Evolutionary conservation across 2,113 vertebrate genomes (phyloP), one percentile per base, ranked within the genome.

Genomic region (Scomber colias): DNA sequence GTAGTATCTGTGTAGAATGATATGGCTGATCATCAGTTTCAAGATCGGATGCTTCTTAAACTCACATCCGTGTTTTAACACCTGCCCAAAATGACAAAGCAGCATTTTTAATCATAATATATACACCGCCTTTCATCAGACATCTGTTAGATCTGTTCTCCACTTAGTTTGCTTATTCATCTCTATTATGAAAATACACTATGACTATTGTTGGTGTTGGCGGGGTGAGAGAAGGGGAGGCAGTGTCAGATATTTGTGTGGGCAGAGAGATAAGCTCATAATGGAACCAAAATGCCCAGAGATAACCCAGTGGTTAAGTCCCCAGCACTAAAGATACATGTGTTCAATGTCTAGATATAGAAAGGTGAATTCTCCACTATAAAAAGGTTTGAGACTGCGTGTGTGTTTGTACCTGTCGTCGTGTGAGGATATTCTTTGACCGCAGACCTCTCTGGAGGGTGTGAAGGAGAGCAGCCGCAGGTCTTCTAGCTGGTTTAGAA

Each of bases 401-500:
- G 31, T 31, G 12, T 11, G 27, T 27, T 3, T 27, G 44, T 90
- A 99, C 98, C 98, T 97, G 95, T 99, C 98, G 13, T 99, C 98
- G 30, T 99, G 98, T 56, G 98, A 95, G n/a, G 95, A 95, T 85
- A 99, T 99, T 92, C 97, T 96, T 90, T 96, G 94, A 81, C 98
- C 98, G 85, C 97, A 96, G 78, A 99, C 97, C 89, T 98, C 96
- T 90, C 98, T 96, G 67, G 98, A 97, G 24, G 98, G 98, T 6
- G 98, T 99, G 91, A 99, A 96, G 62, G 98, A 99, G 68, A 99
- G 93, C 88, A 99, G 96, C 83, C 98, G 94, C 84, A 99, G 94
- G 85, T 99, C 97, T 83, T 98, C 95, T 0, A 99, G 96, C 90
- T 99, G 96, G 69, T 95, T 97, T 84, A 99, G 93, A 89, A 99